Percentiles rank a stretch among this genome's conserved stretches.
These are phyloP conservation scores for Zophobas morio DNA, from an alignment of 1,140 invertebrate genomes.

Conservation along the genomic window DNA sequence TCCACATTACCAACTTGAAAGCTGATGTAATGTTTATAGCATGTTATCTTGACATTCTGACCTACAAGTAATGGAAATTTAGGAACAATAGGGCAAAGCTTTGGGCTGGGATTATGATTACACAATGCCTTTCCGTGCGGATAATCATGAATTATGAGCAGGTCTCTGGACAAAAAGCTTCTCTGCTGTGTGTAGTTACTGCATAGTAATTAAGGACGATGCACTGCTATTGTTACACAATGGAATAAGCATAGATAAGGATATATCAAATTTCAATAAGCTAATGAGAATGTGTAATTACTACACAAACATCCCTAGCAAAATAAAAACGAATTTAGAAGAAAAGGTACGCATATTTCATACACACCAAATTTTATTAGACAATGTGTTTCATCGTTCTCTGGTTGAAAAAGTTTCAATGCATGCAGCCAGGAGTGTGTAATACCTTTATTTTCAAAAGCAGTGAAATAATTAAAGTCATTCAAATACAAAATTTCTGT, in stretches of 20 bases:
- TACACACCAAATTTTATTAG: not conserved
- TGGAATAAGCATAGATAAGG: not conserved
- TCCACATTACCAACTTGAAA: not conserved
- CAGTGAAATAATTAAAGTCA: conserved; percentile 18
- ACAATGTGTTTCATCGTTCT: not conserved
- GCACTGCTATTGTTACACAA: conserved; percentile 15
- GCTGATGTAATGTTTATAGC: conserved; percentile 41
- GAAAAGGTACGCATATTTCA: no score
- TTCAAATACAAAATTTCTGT: conserved; percentile 6
- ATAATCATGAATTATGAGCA: conserved; percentile 51
- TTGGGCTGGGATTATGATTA: conserved; percentile 43
- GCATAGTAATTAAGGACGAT: conserved; percentile 43
- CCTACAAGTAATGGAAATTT: conserved; percentile 51
- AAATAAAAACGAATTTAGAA: no score
- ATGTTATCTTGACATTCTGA: conserved; percentile 48
- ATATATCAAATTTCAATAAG: no score
- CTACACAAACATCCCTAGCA: no score
- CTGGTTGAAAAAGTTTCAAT: conserved; percentile 13
- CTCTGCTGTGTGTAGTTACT: conserved; percentile 24
- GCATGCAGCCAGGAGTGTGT: not conserved
- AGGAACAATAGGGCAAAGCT: conserved; percentile 48
- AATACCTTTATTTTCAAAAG: conserved; percentile 6
- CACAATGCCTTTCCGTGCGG: conserved; percentile 49
- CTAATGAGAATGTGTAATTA: no score
- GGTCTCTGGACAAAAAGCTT: conserved; percentile 45